Evolutionary conservation across 2,113 vertebrate species (phyloP), one percentile per base, ranked within the genome.

Genomic region (Archilochus colubris): DNA sequence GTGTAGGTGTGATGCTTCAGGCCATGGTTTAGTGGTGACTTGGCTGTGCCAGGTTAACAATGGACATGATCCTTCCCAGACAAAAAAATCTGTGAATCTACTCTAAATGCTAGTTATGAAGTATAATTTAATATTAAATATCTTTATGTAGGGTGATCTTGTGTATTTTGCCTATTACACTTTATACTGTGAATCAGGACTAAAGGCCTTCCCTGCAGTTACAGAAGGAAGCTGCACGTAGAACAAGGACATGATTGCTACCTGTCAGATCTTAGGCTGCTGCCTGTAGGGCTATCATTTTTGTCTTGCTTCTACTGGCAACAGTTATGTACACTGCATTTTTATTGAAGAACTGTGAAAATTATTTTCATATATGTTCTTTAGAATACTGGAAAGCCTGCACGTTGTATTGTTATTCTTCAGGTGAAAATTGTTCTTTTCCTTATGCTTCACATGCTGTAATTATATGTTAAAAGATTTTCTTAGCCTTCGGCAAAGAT

Each of bases 381-480:
- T 75, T 21, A 53, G 38, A 86, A 40, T 57, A n/a, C 8, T 40
- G 36, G 10, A 83, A 82, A 70, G 33, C 28, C 33, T 80, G 28
- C 20, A 30, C 33, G 75, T 82, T 22, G 10, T 76, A 21, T 53
- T 76, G 23, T 24, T 91, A 67, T 46, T 70, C 23, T 87, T 82
- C 50, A 82, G 21, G 18, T 73, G 24, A 81, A 78, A 78, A 83
- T 57, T 64, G 44, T 64, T 82, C 50, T 74, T 90, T 82, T 88
- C 28, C 27, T 72, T 84, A 12, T 14, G 28, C 25, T 81, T 61
- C 18, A 12, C 8, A 6, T 53, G 18, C 31, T 72, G 19, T 86
- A 80, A 50, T 55, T 77, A 0, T 40, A 28, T 36, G 64, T 86
- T 46, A 63, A 12, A 88, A 53, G 55, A 21, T 51, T 84, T 88